Evolutionary conservation across 2,888 invertebrate genomes (phyloP).

Genomic region (Dimorphilus gyrociliatus): DNA sequence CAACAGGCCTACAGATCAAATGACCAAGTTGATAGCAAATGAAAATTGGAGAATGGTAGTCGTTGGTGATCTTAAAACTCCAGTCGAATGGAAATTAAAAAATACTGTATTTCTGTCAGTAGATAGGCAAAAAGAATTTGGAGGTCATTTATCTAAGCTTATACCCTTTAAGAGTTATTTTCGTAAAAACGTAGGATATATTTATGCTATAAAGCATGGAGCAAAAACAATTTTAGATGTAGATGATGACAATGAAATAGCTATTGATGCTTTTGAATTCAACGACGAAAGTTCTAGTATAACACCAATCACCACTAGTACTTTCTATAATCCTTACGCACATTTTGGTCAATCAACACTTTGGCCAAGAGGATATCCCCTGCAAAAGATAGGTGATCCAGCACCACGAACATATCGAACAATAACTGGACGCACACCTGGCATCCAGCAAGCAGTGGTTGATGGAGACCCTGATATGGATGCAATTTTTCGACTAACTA

Average conservation of each 20-base stretch:
- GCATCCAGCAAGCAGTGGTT: conserved; percentile 15
- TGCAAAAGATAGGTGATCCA: conserved; percentile 8
- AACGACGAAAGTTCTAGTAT: background rate
- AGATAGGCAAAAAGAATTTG: conserved; percentile 1
- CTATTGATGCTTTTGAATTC: background rate
- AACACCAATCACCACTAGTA: background rate
- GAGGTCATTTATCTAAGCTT: background rate
- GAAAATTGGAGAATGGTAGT: conserved; percentile 4
- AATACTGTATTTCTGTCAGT: conserved; percentile 2
- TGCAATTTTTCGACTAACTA: conserved; percentile 13
- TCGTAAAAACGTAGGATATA: conserved; percentile 5
- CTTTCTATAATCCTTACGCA: conserved; percentile 3
- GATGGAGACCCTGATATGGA: conserved; percentile 17
- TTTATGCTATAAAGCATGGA: conserved; percentile 5
- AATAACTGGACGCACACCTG: conserved; percentile 7
- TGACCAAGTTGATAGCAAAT: conserved; percentile 1
- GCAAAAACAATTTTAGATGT: conserved; percentile 3
- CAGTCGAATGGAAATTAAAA: conserved; percentile 2
- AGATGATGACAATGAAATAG: conserved; percentile 5
- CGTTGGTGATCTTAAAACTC: conserved; percentile 4
- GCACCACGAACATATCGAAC: conserved; percentile 3
- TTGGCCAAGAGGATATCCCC: conserved; percentile 16
- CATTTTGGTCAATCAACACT: conserved; percentile 14
- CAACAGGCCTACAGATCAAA: conserved; percentile 2
- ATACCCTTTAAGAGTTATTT: conserved; percentile 3